Percentiles rank a stretch among this genome's conserved stretches.
phyloP scores from a whole-genome alignment of 2,888 invertebrate species.

The Scotopteryx bipunctaria region DNA sequence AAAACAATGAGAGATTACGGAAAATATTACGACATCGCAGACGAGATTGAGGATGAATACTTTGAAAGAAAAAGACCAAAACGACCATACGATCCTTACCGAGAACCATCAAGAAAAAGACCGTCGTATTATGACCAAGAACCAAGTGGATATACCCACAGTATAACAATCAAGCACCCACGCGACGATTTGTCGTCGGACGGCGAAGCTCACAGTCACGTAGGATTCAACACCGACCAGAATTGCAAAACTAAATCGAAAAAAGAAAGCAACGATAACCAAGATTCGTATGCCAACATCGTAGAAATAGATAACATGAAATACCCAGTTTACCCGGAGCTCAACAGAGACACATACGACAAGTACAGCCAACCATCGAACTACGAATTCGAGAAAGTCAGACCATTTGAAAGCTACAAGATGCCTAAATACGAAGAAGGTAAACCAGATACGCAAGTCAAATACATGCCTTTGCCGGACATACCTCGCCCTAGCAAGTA shows the following conservation, averaged over 20 bases:
- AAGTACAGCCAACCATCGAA: conserved; percentile 61
- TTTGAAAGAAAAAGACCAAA: conserved; percentile 58
- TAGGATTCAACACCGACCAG: conserved; percentile 65
- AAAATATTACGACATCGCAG: conserved; percentile 64
- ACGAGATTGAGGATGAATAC: conserved; percentile 59
- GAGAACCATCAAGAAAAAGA: conserved; percentile 59
- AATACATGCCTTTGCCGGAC: conserved; percentile 57
- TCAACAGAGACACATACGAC: conserved; percentile 60
- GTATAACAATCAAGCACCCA: conserved; percentile 69
- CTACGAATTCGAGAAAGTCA: conserved; percentile 63
- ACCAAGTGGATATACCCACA: conserved; percentile 70
- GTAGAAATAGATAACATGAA: conserved; percentile 62
- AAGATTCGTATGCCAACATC: conserved; percentile 53
- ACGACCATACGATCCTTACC: conserved; percentile 57
- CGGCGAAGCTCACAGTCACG: conserved; percentile 62
- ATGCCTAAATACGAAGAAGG: conserved; percentile 58
- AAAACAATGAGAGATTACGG: conserved; percentile 69
- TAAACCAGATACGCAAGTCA: conserved; percentile 49
- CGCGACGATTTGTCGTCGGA: conserved; percentile 55
- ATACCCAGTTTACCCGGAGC: conserved; percentile 55
- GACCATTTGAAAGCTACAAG: conserved; percentile 56
- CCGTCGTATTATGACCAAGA: conserved; percentile 64
- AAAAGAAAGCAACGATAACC: conserved; percentile 53
- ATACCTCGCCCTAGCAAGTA: conserved; percentile 53
- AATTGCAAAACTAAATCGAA: conserved; percentile 72